Conservation (phyloP, 2,113 vertebrate genomes). For the Cyanocitta stelleri region DNA sequence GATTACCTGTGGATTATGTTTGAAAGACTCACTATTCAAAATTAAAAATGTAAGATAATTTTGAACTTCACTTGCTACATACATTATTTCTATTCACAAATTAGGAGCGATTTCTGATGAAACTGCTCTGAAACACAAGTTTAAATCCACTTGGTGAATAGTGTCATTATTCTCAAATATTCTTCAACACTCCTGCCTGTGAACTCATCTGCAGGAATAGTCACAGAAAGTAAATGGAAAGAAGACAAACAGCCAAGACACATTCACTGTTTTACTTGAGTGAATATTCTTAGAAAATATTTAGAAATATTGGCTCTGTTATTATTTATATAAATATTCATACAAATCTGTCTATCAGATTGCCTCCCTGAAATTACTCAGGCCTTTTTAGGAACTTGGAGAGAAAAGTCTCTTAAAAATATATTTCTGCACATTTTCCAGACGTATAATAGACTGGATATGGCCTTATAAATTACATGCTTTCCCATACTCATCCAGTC, state of each 20-base stretch:
- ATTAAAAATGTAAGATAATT: neutral
- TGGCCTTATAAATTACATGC: constrained; percentile 65
- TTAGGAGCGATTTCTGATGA: neutral
- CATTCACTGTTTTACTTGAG: constrained; percentile 45
- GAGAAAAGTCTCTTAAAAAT: constrained; percentile 57
- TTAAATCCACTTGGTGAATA: constrained; percentile 11
- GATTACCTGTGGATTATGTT: constrained; percentile 19
- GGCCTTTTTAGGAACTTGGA: constrained; percentile 50
- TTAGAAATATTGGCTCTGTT: constrained; percentile 60
- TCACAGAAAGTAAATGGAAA: constrained; percentile 42
- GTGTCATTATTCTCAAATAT: constrained; percentile 3
- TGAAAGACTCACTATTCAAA: neutral
- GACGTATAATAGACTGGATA: constrained; percentile 53
- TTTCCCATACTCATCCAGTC: constrained; percentile 58
- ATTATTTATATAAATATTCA: constrained; percentile 62
- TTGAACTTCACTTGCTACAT: neutral
- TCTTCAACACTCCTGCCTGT: constrained; percentile 7
- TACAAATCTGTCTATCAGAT: constrained; percentile 49
- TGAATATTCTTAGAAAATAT: constrained; percentile 61
- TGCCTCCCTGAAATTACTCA: constrained; percentile 37
- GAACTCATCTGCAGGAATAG: constrained; percentile 23
- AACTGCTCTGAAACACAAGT: neutral
- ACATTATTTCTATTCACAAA: neutral
- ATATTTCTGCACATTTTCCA: constrained; percentile 53
- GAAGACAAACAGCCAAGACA: constrained; percentile 46